Evolutionary conservation across 2,797 vertebrate genomes (phyloP).

Genomic region (Holocentrus rufus): DNA sequence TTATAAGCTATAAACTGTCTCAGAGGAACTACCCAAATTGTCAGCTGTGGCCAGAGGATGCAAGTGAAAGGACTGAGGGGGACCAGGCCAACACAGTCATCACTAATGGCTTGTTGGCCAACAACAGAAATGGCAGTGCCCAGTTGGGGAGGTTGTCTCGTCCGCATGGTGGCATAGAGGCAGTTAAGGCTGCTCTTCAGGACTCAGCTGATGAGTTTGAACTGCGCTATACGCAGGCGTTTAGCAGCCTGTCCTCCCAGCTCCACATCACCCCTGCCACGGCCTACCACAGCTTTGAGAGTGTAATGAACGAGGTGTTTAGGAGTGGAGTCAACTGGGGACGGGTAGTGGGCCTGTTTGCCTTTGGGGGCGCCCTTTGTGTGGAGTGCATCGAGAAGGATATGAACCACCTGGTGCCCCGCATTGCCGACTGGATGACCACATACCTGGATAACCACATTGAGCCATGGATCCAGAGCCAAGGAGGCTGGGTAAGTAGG

Average conservation of each 20-base stretch:
- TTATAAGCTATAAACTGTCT: slow-evolving; percentile 91
- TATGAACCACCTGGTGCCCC: slow-evolving; percentile 89
- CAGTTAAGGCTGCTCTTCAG: slow-evolving; percentile 86
- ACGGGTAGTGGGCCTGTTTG: slow-evolving; percentile 94
- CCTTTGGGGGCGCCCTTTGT: slow-evolving; percentile 92
- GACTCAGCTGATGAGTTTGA: slow-evolving; percentile 94
- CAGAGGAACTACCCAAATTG: slow-evolving; percentile 88
- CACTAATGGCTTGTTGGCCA: slow-evolving; percentile 50
- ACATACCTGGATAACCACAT: slow-evolving; percentile 93
- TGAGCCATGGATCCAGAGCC: slow-evolving; percentile 92
- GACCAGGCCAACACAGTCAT: slow-evolving; percentile 34
- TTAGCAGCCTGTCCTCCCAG: slow-evolving; percentile 92
- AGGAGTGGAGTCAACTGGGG: slow-evolving; percentile 97
- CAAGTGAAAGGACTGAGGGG: slow-evolving; percentile 57
- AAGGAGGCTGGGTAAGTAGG: slow-evolving; percentile 96
- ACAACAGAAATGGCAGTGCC: slow-evolving; percentile 5
- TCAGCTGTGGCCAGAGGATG: slow-evolving; percentile 75
- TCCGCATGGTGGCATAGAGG: slow-evolving; percentile 63
- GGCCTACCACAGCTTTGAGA: slow-evolving; percentile 93
- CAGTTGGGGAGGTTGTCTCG: slow-evolving; percentile 21
- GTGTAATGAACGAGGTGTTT: slow-evolving; percentile 96
- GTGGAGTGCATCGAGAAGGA: slow-evolving; percentile 94
- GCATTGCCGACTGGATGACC: slow-evolving; percentile 95
- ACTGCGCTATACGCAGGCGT: slow-evolving; percentile 88
- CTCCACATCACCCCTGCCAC: slow-evolving; percentile 92